Percentiles rank a stretch among this genome's conserved stretches.
phyloP scores from a whole-genome alignment of 2,113 vertebrate species.

The Bombycilla garrulus region DNA sequence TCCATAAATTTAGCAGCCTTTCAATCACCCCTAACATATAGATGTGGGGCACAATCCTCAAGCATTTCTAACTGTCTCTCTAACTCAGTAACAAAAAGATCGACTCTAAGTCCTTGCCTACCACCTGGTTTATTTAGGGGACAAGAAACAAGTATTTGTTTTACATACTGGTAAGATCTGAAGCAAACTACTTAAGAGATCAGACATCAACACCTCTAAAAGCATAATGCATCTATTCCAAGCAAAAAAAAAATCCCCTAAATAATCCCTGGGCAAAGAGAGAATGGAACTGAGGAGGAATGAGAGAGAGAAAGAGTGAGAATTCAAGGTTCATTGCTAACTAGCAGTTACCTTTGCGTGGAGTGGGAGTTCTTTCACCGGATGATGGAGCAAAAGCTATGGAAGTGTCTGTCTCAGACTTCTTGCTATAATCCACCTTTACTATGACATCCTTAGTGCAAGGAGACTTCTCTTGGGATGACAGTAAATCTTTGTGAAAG shows the following conservation, averaged over 20 bases:
- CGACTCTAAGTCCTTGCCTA: background rate
- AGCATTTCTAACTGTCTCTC: background rate
- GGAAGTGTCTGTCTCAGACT: constrained; percentile 86
- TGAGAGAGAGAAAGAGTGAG: background rate
- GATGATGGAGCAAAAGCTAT: constrained; percentile 80
- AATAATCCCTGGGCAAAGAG: background rate
- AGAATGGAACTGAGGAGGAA: background rate
- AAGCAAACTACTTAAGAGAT: background rate
- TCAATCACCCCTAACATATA: background rate
- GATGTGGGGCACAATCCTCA: background rate
- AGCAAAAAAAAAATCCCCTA: background rate
- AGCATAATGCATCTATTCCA: background rate
- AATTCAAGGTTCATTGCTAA: background rate
- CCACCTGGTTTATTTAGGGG: background rate
- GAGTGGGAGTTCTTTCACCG: constrained; percentile 79
- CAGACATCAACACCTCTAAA: background rate
- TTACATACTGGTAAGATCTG: background rate
- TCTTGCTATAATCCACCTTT: constrained; percentile 92
- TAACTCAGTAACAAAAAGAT: background rate
- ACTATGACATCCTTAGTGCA: constrained; percentile 91
- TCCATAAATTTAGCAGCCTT: background rate
- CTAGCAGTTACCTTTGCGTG: constrained; percentile 84
- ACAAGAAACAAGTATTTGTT: background rate
- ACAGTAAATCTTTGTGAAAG: constrained; percentile 79
- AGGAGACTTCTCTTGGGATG: constrained; percentile 91